Evolutionary conservation across 2,797 vertebrate genomes (phyloP).

Genomic region (Lophotriccus pileatus): DNA sequence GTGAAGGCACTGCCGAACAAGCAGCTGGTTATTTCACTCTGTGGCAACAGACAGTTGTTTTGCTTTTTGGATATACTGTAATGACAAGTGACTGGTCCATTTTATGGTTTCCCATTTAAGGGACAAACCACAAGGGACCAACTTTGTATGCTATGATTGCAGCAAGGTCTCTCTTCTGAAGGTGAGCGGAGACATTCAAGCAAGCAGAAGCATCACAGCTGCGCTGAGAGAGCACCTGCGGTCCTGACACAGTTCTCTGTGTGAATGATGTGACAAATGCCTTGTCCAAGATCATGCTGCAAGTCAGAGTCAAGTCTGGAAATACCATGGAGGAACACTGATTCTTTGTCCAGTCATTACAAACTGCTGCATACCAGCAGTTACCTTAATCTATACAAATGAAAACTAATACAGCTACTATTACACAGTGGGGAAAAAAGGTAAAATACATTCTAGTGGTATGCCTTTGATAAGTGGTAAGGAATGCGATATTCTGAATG

Average conservation of each 20-base stretch:
- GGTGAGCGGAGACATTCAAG: not conserved
- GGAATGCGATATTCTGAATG: not conserved
- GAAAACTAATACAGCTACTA: not conserved
- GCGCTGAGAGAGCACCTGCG: not conserved
- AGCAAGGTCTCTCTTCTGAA: not conserved
- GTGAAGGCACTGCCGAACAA: not conserved
- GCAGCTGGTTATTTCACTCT: not conserved
- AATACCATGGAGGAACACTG: not conserved
- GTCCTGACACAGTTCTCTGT: fast-evolving
- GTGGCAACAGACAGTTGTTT: not conserved
- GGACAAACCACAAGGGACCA: not conserved
- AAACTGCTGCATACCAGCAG: not conserved
- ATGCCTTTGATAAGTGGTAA: not conserved
- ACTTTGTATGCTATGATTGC: not conserved
- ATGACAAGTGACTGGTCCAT: not conserved
- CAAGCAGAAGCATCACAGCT: not conserved
- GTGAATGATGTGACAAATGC: not conserved
- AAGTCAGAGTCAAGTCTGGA: not conserved
- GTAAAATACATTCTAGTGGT: not conserved
- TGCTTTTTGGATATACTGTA: not conserved
- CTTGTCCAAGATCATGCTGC: not conserved
- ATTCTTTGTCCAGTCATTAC: not conserved
- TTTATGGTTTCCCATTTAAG: not conserved
- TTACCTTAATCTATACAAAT: not conserved
- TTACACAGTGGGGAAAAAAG: not conserved